Conservation (phyloP, 2,113 vertebrate species). For the Brachyistius frenatus region DNA sequence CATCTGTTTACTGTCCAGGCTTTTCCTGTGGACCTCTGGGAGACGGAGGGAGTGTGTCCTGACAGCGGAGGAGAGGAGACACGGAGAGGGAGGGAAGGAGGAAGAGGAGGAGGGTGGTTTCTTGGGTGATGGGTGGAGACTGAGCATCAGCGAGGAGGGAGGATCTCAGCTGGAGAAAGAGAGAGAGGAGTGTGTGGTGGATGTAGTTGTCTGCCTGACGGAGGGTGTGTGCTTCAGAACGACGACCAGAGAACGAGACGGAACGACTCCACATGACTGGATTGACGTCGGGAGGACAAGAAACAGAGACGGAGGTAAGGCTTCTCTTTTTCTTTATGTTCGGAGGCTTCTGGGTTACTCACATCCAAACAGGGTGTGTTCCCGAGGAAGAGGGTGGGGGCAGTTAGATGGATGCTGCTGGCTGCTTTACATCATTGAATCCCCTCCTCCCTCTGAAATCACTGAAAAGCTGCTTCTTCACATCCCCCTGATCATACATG, state of each 20-base stretch:
- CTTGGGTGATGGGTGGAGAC: slow-evolving; percentile 82
- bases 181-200: slow-evolving; percentile 64
- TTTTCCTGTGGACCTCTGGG: slow-evolving; percentile 72
- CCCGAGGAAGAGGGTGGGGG: slow-evolving; percentile 23
- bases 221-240: slow-evolving; percentile 44
- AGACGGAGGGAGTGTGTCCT: slow-evolving; percentile 42
- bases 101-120: slow-evolving; percentile 59
- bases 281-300: slow-evolving; percentile 40
- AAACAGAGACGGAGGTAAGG: slow-evolving; percentile 43
- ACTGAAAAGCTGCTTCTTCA: slow-evolving; percentile 35
- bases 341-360: slow-evolving; percentile 44
- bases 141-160: slow-evolving; percentile 68
- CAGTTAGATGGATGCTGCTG: slow-evolving; percentile 55
- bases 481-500: slow-evolving; percentile 6
- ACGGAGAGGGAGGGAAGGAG: slow-evolving; percentile 23
- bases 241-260: slow-evolving; percentile 54
- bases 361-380: slow-evolving; percentile 67
- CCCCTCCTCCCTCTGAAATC: slow-evolving; percentile 63
- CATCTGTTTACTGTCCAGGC: slow-evolving; percentile 64
- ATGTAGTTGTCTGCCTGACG: slow-evolving; percentile 56
- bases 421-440: slow-evolving; percentile 70
- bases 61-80: slow-evolving; percentile 48
- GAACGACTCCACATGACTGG: slow-evolving; percentile 66
- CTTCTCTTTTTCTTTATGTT: background rate
- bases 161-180: slow-evolving; percentile 70